Conservation (phyloP, 2,113 vertebrate species). For the Calyptommatus sinebrachiatus region DNA sequence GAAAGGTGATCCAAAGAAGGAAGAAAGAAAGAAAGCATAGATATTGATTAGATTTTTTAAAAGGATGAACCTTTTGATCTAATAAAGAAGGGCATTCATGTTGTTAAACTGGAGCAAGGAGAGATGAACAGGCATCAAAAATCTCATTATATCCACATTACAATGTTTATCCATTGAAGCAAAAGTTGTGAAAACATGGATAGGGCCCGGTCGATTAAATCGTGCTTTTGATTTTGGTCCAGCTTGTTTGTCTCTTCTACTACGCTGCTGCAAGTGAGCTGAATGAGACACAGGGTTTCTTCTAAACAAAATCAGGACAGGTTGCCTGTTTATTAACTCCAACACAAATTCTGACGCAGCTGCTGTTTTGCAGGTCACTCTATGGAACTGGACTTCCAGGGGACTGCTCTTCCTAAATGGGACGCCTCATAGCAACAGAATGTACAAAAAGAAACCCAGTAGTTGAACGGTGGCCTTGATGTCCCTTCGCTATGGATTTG, state of each 20-base stretch:
- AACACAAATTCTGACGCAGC: background rate
- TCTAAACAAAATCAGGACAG: background rate
- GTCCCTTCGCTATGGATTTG: background rate
- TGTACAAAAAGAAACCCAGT: background rate
- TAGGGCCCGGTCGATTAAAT: too few species aligned
- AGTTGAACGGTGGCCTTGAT: slow-evolving; percentile 3
- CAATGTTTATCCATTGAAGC: too few species aligned
- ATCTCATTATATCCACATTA: too few species aligned
- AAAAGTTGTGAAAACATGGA: too few species aligned
- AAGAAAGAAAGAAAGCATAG: background rate
- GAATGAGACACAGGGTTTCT: background rate
- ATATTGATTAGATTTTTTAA: background rate
- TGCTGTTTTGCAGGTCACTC: background rate
- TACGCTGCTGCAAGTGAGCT: background rate
- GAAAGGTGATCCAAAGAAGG: background rate
- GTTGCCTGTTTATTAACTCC: background rate
- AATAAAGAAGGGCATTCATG: background rate
- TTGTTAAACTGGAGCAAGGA: background rate
- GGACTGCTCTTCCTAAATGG: background rate
- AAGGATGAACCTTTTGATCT: background rate
- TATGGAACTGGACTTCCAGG: background rate
- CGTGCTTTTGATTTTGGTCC: too few species aligned
- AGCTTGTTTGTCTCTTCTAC: too few species aligned
- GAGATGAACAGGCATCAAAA: too few species aligned
- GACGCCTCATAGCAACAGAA: background rate